phyloP scores from a whole-genome alignment of 2,888 invertebrate species.

The Thecocarcelia acutangulata region DNA sequence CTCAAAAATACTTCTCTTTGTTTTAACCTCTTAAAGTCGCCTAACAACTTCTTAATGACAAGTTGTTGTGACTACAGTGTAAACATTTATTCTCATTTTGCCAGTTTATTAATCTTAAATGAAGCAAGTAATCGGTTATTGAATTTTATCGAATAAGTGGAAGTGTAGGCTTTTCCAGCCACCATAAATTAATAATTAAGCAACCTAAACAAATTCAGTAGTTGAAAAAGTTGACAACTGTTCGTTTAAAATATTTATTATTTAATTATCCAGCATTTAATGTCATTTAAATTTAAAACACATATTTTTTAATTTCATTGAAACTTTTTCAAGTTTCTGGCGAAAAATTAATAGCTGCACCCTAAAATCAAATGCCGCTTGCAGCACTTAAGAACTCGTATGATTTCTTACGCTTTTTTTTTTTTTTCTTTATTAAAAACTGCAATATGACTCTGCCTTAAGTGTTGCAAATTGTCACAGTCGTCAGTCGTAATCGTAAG shows the following conservation, averaged over 20 bases:
- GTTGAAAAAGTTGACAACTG: conserved; percentile 39
- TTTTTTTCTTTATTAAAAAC: not conserved
- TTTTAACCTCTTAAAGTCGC: too few species aligned
- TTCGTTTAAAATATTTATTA: conserved; percentile 44
- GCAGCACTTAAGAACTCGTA: conserved; percentile 7
- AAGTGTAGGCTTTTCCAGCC: conserved; percentile 37
- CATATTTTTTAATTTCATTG: conserved; percentile 44
- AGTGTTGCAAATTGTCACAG: conserved; percentile 65
- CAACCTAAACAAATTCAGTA: conserved; percentile 42
- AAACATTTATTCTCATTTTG: conserved; percentile 25
- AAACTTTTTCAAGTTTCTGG: conserved; percentile 1
- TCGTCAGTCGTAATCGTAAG: conserved; percentile 65
- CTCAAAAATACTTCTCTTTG: too few species aligned
- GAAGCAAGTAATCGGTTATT: not conserved
- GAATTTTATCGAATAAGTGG: conserved; percentile 5
- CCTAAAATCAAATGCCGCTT: conserved; percentile 43
- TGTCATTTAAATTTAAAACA: conserved; percentile 58
- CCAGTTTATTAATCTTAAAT: not conserved
- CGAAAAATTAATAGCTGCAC: conserved; percentile 58
- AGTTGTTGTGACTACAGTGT: too few species aligned
- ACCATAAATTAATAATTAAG: not conserved
- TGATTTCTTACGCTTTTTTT: not conserved
- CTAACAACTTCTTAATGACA: too few species aligned
- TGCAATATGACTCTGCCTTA: conserved; percentile 35
- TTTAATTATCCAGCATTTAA: conserved; percentile 63